A percentile compares a stretch with the other conserved stretches of the same genome.
These are phyloP conservation scores for Drosophila multiciliata DNA, from an alignment of 2,888 invertebrate genomes.

Conservation along the genomic window DNA sequence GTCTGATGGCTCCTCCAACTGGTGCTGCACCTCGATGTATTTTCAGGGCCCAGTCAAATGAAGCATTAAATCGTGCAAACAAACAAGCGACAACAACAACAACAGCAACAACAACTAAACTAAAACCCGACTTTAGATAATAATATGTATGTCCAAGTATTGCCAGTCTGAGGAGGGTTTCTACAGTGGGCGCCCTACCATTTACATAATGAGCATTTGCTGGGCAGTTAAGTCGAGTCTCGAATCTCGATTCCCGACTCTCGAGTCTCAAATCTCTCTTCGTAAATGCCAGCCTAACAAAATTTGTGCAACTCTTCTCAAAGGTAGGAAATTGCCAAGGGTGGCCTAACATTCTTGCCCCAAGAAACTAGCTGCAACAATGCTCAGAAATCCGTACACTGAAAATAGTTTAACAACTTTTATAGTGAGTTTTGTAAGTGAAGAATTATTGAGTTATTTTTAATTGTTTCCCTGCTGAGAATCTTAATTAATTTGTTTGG, in stretches of 20 bases:
- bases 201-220: conserved; percentile 72
- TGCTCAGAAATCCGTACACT: neutral
- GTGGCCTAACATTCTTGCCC: neutral
- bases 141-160: conserved; percentile 38
- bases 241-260: neutral
- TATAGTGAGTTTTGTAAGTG: neutral
- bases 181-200: conserved; percentile 36
- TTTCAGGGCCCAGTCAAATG: conserved; percentile 57
- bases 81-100: conserved; percentile 66
- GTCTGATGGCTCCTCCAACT: conserved; percentile 1
- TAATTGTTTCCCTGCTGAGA: neutral
- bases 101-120: conserved; percentile 28
- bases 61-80: conserved; percentile 79
- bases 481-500: neutral
- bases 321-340: neutral
- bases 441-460: neutral
- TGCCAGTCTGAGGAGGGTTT: neutral
- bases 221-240: conserved; percentile 23
- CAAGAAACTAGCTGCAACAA: neutral
- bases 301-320: conserved; percentile 23
- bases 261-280: neutral
- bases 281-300: conserved; percentile 34
- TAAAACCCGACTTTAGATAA: conserved; percentile 67
- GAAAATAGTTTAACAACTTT: neutral
- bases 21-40: conserved; percentile 10